phyloP scores from a whole-genome alignment of 1,140 invertebrate genomes.

The Brachionus manjavacas region DNA sequence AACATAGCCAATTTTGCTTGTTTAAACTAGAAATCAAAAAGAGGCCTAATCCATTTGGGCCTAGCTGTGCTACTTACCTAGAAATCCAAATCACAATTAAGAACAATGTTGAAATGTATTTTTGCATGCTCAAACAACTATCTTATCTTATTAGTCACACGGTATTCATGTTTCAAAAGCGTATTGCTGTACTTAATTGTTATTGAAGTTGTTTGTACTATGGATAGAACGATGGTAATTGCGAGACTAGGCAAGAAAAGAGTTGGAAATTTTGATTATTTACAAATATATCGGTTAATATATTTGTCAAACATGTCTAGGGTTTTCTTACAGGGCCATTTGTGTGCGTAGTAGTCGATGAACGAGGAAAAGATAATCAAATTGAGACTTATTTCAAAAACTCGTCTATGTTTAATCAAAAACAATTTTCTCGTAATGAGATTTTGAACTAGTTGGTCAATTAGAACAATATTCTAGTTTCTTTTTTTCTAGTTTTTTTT shows the following conservation, averaged over 20 bases:
- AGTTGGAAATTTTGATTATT: conserved; percentile 4
- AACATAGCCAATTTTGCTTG: conserved; percentile 22
- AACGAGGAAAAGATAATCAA: conserved; percentile 26
- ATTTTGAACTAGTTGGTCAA: conserved; percentile 4
- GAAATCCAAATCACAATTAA: conserved; percentile 17
- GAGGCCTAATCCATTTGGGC: not conserved
- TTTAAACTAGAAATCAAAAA: conserved; percentile 27
- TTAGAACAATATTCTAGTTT: not conserved
- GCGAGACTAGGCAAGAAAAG: not conserved
- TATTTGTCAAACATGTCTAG: conserved; percentile 41
- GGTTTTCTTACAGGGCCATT: conserved; percentile 24
- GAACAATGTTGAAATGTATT: conserved; percentile 22
- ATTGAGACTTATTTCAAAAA: conserved; percentile 10
- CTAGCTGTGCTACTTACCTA: conserved; percentile 25
- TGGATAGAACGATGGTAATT: conserved; percentile 8
- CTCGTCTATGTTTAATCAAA: conserved; percentile 34
- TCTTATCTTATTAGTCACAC: conserved; percentile 37
- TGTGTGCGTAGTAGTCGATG: not conserved
- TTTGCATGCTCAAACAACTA: conserved; percentile 4
- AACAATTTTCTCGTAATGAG: conserved; percentile 12
- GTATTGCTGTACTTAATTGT: conserved; percentile 36
- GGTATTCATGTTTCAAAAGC: not conserved
- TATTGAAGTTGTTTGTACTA: conserved; percentile 35
- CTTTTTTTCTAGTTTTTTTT: not conserved
- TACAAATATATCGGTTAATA: conserved; percentile 36